Evolutionary conservation across 2,888 invertebrate species (phyloP), one percentile per base, ranked within the genome.

Genomic region (Catocala sponsa): DNA sequence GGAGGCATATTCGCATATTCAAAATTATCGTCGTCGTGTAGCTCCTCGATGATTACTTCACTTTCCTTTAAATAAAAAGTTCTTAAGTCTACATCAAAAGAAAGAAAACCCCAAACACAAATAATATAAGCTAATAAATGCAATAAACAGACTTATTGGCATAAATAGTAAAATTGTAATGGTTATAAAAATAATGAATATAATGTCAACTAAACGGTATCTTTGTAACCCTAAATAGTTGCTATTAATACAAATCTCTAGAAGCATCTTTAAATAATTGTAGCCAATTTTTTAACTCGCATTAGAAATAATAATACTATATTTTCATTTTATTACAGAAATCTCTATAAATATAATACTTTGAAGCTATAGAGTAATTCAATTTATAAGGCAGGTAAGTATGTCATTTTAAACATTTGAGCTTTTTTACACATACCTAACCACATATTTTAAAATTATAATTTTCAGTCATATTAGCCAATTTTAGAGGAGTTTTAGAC

Each of bases 21-120:
- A 85, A 89, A 84, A 83, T 74, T 82, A 87, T 94, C 92, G 87
- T 91, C 91, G 85, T 93, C 94, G 73, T 85, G 91, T 77, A 92
- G 86, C 88, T 94, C 94, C 87, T 94, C 95, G 91, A 92, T 91
- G 91, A 91, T 90, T 71, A 94, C 91, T 90, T 92, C 92, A 83
- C 86, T 88, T 82, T 88, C 95, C 94, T 95, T 95, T 91, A 95
- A 94, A 93, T 93, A 92, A 91, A 93, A 93, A 91, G 85, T 82
- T 79, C 84, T 88, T 90, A 87, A 87, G 90, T 92, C 89, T 91
- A 90, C 75, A 90, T 91, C 87, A 88, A 86, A 86, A 75, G 77
- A 78, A 82, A 74, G 66, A 82, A 76, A 76, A 76, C 66, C 15
- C 71, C 49, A 78, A 74, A 78, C 59, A 68, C 59, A 68, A 67